A percentile compares a stretch with the other conserved stretches of the same genome.
Evolutionary conservation across 2,797 vertebrate genomes (phyloP).

Genomic region (Melanotaenia parkinsoni): DNA sequence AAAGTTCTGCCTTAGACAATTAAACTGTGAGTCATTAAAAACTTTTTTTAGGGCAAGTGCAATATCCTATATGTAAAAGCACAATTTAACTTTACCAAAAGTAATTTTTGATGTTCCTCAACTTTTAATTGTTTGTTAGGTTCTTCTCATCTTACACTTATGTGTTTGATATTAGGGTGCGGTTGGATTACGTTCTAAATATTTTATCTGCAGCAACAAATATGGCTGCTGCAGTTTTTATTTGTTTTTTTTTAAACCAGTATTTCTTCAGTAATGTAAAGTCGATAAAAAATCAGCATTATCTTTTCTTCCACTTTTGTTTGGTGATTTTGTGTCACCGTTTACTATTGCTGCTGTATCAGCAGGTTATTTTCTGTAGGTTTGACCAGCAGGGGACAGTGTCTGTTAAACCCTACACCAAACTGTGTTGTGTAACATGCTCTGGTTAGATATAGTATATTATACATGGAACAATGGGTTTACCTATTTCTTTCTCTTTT

Average conservation of each 20-base stretch:
- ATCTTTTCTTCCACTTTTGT: conserved; percentile 26
- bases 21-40: conserved; percentile 78
- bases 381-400: conserved; percentile 77
- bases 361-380: conserved; percentile 67
- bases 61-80: conserved; percentile 71
- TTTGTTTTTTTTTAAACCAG: neutral
- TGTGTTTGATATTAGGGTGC: conserved; percentile 23
- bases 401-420: conserved; percentile 57
- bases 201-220: conserved; percentile 24
- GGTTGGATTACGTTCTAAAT: conserved; percentile 16
- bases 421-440: conserved; percentile 4
- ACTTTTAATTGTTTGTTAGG: conserved; percentile 15
- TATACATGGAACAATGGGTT: conserved; percentile 42
- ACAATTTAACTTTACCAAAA: conserved; percentile 59
- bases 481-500: conserved; percentile 25
- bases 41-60: conserved; percentile 70
- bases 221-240: conserved; percentile 27
- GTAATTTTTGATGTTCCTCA: conserved; percentile 16
- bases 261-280: conserved; percentile 9
- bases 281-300: conserved; percentile 12
- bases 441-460: conserved; percentile 30
- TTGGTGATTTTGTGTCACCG: conserved; percentile 46
- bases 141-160: conserved; percentile 20
- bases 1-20: conserved; percentile 68
- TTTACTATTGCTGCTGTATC: conserved; percentile 75